Conservation (phyloP, 2,113 vertebrate genomes). For the Zootoca vivipara region DNA sequence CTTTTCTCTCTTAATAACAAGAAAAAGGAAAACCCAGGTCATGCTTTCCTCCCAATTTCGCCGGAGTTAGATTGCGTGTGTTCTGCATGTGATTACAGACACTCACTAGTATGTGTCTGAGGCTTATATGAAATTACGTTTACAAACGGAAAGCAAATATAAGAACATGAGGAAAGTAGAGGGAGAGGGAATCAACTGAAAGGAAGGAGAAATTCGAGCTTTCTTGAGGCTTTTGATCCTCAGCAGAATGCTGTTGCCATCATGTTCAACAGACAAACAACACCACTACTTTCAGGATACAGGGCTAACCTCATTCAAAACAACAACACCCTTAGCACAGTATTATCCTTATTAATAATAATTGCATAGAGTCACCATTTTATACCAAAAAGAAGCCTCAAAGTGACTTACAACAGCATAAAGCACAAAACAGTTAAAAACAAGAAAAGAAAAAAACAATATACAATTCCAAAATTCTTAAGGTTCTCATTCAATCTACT, state of each 20-base stretch:
- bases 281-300: not conserved
- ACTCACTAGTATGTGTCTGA: not conserved
- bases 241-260: not conserved
- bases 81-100: conserved; percentile 17
- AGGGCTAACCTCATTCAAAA: too few species aligned
- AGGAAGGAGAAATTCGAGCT: not conserved
- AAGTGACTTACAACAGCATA: too few species aligned
- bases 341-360: too few species aligned
- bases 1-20: conserved; percentile 49
- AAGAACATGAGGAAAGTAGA: conserved; percentile 4
- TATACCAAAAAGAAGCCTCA: too few species aligned
- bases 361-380: too few species aligned
- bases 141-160: conserved; percentile 21
- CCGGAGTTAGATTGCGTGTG: not conserved
- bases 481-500: too few species aligned
- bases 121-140: not conserved
- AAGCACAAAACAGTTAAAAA: too few species aligned
- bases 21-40: conserved; percentile 45
- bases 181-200: not conserved
- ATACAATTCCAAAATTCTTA: too few species aligned
- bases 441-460: too few species aligned
- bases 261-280: not conserved
- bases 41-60: conserved; percentile 34
- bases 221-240: not conserved
- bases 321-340: too few species aligned